Evolutionary conservation across 2,888 invertebrate genomes (phyloP).

Genomic region (Lagria hirta): DNA sequence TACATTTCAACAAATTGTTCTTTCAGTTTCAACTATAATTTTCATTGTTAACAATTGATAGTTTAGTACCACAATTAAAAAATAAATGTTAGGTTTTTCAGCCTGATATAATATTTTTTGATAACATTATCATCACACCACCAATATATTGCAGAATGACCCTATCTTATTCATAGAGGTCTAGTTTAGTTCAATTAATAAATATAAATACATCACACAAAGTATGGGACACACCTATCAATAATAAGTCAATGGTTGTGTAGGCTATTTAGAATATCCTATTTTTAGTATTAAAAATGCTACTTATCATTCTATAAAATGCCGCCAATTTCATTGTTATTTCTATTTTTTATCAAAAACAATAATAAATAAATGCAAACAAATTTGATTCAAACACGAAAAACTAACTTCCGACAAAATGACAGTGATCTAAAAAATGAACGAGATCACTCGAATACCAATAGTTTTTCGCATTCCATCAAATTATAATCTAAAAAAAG

Average conservation of each 20-base stretch:
- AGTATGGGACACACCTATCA: conserved; percentile 22
- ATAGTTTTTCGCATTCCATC: too few relatives aligned
- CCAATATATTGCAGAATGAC: conserved; percentile 18
- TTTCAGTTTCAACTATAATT: conserved; percentile 20
- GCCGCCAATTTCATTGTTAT: too few relatives aligned
- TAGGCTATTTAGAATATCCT: conserved; percentile 15
- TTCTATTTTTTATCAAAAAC: too few relatives aligned
- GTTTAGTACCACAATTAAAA: conserved; percentile 32
- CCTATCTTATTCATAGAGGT: conserved; percentile 12
- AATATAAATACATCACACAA: conserved; percentile 23
- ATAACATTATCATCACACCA: conserved; percentile 15
- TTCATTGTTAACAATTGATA: conserved; percentile 23
- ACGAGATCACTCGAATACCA: neutral
- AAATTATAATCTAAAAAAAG: conserved; percentile 62
- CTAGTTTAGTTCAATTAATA: conserved; percentile 13
- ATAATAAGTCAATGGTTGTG: conserved; percentile 19
- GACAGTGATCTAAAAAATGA: neutral
- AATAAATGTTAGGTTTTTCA: conserved; percentile 15
- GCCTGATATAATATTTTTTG: conserved; percentile 8
- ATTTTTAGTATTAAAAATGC: conserved; percentile 15
- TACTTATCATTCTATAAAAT: too few relatives aligned
- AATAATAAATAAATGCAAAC: too few relatives aligned
- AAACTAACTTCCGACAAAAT: neutral
- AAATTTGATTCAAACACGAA: neutral
- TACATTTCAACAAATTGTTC: conserved; percentile 22